Evolutionary conservation across 2,797 vertebrate genomes (phyloP).

Genomic region (Artibeus lituratus): DNA sequence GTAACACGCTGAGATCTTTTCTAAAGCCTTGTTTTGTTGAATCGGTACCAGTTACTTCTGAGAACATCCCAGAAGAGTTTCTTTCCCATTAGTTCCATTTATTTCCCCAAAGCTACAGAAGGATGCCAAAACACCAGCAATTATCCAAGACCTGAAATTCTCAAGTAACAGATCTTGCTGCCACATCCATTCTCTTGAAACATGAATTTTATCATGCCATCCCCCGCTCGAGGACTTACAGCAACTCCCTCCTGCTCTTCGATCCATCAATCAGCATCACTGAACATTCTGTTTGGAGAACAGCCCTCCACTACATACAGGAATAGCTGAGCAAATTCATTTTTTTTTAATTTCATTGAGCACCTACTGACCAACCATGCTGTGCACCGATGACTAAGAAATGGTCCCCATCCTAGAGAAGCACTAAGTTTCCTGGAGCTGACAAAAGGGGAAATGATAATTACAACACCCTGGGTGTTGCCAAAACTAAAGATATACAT

Average conservation of each 20-base stretch:
- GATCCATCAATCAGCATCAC: not conserved
- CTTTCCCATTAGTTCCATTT: constrained; percentile 16
- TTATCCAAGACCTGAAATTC: constrained; percentile 8
- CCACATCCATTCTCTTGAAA: not conserved
- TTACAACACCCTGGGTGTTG: not conserved
- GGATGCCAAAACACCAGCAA: not conserved
- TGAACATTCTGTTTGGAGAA: not conserved
- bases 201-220: not conserved
- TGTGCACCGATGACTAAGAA: not conserved
- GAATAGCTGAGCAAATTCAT: not conserved
- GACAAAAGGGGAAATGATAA: not conserved
- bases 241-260: not conserved
- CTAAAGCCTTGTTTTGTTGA: not conserved
- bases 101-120: constrained; percentile 37
- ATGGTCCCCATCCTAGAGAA: not conserved
- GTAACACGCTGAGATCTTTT: not conserved
- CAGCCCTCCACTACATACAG: not conserved
- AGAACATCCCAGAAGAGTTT: constrained; percentile 3
- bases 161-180: constrained; percentile 26
- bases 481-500: not conserved
- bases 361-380: not conserved
- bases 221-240: not conserved
- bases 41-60: not conserved
- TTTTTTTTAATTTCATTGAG: not conserved
- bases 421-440: not conserved